A percentile compares a stretch with the other conserved stretches of the same genome.
Evolutionary conservation across 2,888 invertebrate species (phyloP).

Genomic region (Sinopyrophorus schimmeli): DNA sequence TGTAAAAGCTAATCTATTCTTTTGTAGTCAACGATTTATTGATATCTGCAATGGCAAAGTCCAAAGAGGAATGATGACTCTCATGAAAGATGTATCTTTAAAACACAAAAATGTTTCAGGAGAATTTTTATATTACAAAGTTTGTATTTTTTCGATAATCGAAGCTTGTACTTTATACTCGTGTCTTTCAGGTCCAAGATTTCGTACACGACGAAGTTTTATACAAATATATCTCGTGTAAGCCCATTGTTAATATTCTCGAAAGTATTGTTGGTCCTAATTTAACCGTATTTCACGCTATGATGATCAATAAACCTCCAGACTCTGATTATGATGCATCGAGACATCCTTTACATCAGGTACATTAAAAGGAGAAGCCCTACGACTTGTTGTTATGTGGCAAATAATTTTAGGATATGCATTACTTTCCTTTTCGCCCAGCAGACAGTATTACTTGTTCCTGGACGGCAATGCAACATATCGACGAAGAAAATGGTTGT

Average conservation of each 20-base stretch:
- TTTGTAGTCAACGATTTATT: constrained; percentile 66
- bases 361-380: too few relatives aligned
- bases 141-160: too few relatives aligned
- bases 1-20: not conserved
- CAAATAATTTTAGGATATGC: constrained; percentile 79
- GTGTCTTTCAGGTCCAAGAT: constrained; percentile 67
- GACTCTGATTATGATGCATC: constrained; percentile 66
- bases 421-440: constrained; percentile 87
- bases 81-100: constrained; percentile 72
- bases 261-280: constrained; percentile 74
- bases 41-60: constrained; percentile 69
- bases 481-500: constrained; percentile 78
- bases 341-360: constrained; percentile 71
- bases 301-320: constrained; percentile 90
- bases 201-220: constrained; percentile 75
- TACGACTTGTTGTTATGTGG: too few relatives aligned
- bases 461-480: constrained; percentile 87
- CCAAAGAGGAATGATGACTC: constrained; percentile 59
- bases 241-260: constrained; percentile 68
- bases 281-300: constrained; percentile 77
- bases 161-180: too few relatives aligned
- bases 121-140: constrained; percentile 71
- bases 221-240: constrained; percentile 66
- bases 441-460: constrained; percentile 75
- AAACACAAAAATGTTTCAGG: constrained; percentile 61